These are phyloP conservation scores for Hipparchia semele DNA, from an alignment of 2,888 invertebrate species.

Conservation along the genomic window DNA sequence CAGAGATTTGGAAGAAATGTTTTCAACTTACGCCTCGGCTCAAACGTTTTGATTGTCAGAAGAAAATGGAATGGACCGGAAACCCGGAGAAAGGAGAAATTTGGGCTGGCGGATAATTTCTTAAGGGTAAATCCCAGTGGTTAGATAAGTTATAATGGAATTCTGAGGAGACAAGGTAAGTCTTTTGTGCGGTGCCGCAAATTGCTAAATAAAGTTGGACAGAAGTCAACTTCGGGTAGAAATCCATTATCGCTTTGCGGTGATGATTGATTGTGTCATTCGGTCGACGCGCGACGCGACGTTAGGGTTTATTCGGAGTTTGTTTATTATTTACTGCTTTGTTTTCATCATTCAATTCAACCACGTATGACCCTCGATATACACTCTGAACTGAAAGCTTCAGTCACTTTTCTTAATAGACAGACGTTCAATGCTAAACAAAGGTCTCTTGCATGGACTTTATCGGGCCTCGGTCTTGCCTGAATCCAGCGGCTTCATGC, in stretches of 20 bases:
- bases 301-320: neutral
- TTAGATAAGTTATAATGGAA: conserved; percentile 46
- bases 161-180: conserved; percentile 40
- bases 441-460: too few relatives aligned
- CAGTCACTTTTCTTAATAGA: too few relatives aligned
- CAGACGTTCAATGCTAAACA: too few relatives aligned
- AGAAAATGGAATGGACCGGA: conserved; percentile 52
- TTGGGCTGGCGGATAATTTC: conserved; percentile 46
- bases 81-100: conserved; percentile 47
- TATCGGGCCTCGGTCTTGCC: too few relatives aligned
- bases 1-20: conserved; percentile 65
- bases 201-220: conserved; percentile 31
- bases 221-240: conserved; percentile 22
- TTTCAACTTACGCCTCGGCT: conserved; percentile 58
- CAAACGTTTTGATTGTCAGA: conserved; percentile 66
- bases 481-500: too few relatives aligned
- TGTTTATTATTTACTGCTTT: neutral
- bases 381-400: too few relatives aligned
- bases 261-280: conserved; percentile 26
- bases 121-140: conserved; percentile 39
- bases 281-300: neutral
- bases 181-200: conserved; percentile 29
- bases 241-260: conserved; percentile 26
- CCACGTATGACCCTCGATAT: too few relatives aligned
- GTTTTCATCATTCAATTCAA: neutral